phyloP scores from a whole-genome alignment of 2,888 invertebrate species.

The Macaria notata region DNA sequence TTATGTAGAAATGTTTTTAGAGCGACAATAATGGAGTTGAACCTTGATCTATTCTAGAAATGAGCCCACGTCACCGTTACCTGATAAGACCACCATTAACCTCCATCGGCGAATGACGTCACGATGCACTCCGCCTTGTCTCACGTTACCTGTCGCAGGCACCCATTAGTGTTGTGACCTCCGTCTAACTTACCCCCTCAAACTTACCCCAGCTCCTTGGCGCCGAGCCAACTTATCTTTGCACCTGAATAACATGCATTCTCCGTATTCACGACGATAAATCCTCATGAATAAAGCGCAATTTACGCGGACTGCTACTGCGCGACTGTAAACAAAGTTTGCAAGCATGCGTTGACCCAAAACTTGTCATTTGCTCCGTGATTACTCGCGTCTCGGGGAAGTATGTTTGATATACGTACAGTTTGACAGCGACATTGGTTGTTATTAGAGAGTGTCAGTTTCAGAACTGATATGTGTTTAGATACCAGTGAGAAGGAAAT shows the following conservation, averaged over 20 bases:
- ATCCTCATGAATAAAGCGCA: conserved; percentile 42
- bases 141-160: conserved; percentile 77
- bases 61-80: conserved; percentile 5
- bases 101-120: conserved; percentile 38
- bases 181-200: conserved; percentile 62
- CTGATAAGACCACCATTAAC: conserved; percentile 36
- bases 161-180: conserved; percentile 76
- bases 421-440: conserved; percentile 63
- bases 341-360: conserved; percentile 57
- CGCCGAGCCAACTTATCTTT: conserved; percentile 47
- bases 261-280: conserved; percentile 31
- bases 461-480: conserved; percentile 39
- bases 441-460: conserved; percentile 63
- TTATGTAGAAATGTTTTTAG: too few relatives aligned
- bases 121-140: conserved; percentile 76
- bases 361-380: conserved; percentile 75
- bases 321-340: conserved; percentile 24
- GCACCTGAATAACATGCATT: conserved; percentile 41
- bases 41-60: neutral
- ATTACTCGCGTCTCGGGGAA: conserved; percentile 61
- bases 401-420: conserved; percentile 46
- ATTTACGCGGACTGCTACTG: conserved; percentile 36
- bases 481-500: conserved; percentile 4
- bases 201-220: conserved; percentile 63
- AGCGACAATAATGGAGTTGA: too few relatives aligned